Conservation (phyloP, 2,797 vertebrate genomes). For the Xerus rutilus region DNA sequence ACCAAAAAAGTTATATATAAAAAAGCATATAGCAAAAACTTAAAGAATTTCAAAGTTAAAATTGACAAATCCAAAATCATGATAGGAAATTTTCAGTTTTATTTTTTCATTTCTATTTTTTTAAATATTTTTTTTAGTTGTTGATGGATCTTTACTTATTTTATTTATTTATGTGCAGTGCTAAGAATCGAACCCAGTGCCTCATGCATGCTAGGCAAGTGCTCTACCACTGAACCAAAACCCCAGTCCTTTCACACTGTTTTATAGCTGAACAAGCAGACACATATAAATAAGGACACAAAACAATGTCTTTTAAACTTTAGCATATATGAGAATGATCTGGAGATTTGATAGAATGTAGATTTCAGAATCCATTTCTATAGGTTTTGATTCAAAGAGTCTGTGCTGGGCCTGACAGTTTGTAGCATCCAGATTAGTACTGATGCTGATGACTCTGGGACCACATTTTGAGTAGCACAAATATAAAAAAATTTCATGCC, state of each 20-base stretch:
- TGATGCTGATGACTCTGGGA: background rate
- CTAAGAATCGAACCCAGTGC: too few relatives aligned
- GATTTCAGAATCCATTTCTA: background rate
- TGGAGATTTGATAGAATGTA: background rate
- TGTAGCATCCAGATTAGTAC: background rate
- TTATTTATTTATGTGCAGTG: too few relatives aligned
- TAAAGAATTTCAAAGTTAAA: conserved; percentile 8
- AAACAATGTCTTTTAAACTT: background rate
- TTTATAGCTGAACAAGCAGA: background rate
- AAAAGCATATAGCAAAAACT: conserved; percentile 19
- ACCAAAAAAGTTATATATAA: too few relatives aligned
- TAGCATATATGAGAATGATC: background rate
- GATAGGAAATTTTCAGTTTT: background rate
- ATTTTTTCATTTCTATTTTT: too few relatives aligned
- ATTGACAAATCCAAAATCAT: background rate
- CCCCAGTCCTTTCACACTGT: background rate
- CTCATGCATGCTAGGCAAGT: too few relatives aligned
- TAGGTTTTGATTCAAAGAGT: conserved; percentile 20
- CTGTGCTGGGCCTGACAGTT: background rate
- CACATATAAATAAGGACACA: background rate
- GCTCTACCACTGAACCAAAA: too few relatives aligned
- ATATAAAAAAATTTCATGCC: background rate
- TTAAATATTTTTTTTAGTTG: too few relatives aligned
- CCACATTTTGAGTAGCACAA: background rate
- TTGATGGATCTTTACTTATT: too few relatives aligned